Base-by-base conservation (phyloP, 2,888 invertebrate genomes). In the Microctonus hyperodae region DNA sequence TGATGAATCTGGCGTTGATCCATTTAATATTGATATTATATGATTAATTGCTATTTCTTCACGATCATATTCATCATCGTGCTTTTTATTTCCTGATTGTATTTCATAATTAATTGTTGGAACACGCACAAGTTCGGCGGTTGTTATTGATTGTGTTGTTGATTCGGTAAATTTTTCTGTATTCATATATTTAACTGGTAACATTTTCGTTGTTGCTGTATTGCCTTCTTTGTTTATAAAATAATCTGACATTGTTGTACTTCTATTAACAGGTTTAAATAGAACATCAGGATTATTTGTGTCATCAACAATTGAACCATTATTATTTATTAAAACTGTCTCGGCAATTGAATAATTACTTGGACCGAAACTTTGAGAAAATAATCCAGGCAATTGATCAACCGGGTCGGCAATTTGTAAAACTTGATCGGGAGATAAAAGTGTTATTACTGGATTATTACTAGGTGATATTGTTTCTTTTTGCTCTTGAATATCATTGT, bases 31-130 rank as follows among this genome's bases (percentile, higher is more conserved):
- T 0, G 85, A 84, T 33, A 86, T 80, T 11, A 86, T 86, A 44
- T 86, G 86, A 71, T 85, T 84, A 50, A 86, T 86, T 2, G 85
- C 83, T 64, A 85, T 78, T 71, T 85, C 77, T 71, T 85, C 78
- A 61, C 81, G 76, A 65, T 82, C 79, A 62, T 80, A 62, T 67
- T 75, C 64, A 55, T 78, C 72, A 68, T 83, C 78, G 69, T 83
- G 69, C 66, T 81, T 82, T 66, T 83, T 80, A 48, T 80, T 83
- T 3, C 80, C 81, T 0, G 77, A 78, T 11, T 79, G 77, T 0
- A 70, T 73, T 31, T 80, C 79, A 23, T 81, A 78, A 7, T 78
- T 81, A 11, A 85, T 81, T 0, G 84, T 85, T 20, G 85, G 84
- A 3, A 86, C 82, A 40, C 82, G 74, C 0, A 85, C 75, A 33